phyloP scores from a whole-genome alignment of 2,113 vertebrate genomes.

The Catharus fuscescens region DNA sequence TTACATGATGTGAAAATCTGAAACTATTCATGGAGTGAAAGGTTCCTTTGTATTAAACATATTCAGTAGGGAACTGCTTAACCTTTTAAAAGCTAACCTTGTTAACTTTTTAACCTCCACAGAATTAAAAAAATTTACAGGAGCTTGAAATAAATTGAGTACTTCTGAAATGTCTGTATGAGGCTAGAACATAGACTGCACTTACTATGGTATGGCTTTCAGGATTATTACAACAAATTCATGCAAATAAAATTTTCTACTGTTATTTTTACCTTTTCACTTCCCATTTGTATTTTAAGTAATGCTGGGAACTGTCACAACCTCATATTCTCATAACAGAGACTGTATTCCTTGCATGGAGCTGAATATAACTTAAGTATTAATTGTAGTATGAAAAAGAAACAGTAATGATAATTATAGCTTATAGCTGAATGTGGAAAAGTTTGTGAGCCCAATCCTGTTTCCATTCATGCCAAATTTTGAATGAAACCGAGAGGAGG shows the following conservation, averaged over 20 bases:
- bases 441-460: background rate
- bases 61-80: background rate
- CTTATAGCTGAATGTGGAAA: background rate
- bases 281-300: slow-evolving; percentile 13
- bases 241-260: background rate
- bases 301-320: background rate
- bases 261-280: slow-evolving; percentile 24
- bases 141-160: background rate
- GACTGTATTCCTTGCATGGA: background rate
- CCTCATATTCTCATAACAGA: background rate
- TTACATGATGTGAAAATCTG: background rate
- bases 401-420: slow-evolving; percentile 34
- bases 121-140: background rate
- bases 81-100: too few species aligned
- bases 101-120: background rate
- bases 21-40: background rate
- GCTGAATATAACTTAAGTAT: background rate
- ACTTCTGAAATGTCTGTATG: background rate
- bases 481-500: background rate
- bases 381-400: slow-evolving; percentile 28
- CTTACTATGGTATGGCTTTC: background rate
- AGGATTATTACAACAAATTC: background rate
- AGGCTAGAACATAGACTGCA: background rate
- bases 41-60: background rate
- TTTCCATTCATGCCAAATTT: slow-evolving; percentile 32